phyloP scores from a whole-genome alignment of 2,888 invertebrate genomes.

The Odontocerum albicorne region DNA sequence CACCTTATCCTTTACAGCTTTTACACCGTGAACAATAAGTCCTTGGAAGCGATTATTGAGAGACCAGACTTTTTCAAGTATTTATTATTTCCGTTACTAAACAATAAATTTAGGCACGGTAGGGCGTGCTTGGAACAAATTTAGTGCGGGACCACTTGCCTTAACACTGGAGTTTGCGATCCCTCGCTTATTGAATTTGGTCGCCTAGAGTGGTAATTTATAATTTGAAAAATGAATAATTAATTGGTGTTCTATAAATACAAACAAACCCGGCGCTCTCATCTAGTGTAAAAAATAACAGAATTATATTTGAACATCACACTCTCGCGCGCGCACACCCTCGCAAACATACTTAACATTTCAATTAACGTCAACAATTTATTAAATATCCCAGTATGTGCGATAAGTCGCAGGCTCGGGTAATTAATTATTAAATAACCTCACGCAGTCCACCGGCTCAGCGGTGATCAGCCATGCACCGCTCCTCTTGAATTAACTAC shows the following conservation, averaged over 20 bases:
- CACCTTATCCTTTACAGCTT: conserved; percentile 19
- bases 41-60: neutral
- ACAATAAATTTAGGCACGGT: conserved; percentile 4
- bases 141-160: conserved; percentile 7
- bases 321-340: conserved; percentile 12
- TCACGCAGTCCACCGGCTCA: too few species aligned
- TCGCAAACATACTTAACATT: conserved; percentile 1
- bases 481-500: too few species aligned
- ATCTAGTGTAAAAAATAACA: conserved; percentile 27
- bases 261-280: conserved; percentile 20
- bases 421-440: conserved; percentile 4
- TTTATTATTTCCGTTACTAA: conserved; percentile 3
- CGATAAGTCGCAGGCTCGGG: neutral
- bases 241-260: conserved; percentile 30
- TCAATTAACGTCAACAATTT: conserved; percentile 19
- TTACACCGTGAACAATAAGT: conserved; percentile 13
- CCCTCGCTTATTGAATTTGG: neutral
- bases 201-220: conserved; percentile 15
- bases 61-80: neutral
- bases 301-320: conserved; percentile 12
- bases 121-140: conserved; percentile 4
- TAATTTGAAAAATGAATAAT: conserved; percentile 16
- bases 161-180: conserved; percentile 11
- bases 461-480: too few species aligned
- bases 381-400: conserved; percentile 3